phyloP scores from a whole-genome alignment of 2,113 vertebrate genomes.

The Lepidothrix coronata region DNA sequence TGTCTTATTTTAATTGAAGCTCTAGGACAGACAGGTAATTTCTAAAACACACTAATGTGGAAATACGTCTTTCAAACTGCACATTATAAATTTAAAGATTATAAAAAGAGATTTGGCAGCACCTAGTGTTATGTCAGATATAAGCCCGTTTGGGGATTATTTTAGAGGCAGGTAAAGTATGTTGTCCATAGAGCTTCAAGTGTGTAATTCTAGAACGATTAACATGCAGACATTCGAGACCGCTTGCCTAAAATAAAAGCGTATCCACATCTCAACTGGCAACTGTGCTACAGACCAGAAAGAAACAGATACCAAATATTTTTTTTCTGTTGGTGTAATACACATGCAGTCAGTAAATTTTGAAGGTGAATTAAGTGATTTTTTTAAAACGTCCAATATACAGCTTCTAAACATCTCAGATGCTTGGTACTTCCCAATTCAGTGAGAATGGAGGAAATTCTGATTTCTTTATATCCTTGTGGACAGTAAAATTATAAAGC shows the following conservation, averaged over 20 bases:
- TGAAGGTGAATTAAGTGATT: neutral
- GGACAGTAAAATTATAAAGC: neutral
- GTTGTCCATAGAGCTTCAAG: neutral
- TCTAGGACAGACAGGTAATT: neutral
- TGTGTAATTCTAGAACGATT: neutral
- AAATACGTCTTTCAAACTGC: neutral
- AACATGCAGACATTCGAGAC: constrained; percentile 35
- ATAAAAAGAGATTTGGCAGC: neutral
- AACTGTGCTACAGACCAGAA: neutral
- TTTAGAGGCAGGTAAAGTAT: constrained; percentile 11
- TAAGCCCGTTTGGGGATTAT: neutral
- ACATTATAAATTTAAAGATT: neutral
- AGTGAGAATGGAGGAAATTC: neutral
- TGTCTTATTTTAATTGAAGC: neutral
- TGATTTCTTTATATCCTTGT: neutral
- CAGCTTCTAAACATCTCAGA: neutral
- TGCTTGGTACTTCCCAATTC: neutral
- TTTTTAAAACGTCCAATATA: neutral
- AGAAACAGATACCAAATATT: neutral
- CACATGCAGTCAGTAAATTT: neutral
- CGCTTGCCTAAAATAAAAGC: constrained; percentile 48
- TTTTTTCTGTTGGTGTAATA: neutral
- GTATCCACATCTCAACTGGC: neutral
- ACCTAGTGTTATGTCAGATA: neutral
- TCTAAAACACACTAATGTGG: neutral